A percentile compares a stretch with the other conserved stretches of the same genome.
phyloP scores from a whole-genome alignment of 2,113 vertebrate species.

The Corydoras maculifer region DNA sequence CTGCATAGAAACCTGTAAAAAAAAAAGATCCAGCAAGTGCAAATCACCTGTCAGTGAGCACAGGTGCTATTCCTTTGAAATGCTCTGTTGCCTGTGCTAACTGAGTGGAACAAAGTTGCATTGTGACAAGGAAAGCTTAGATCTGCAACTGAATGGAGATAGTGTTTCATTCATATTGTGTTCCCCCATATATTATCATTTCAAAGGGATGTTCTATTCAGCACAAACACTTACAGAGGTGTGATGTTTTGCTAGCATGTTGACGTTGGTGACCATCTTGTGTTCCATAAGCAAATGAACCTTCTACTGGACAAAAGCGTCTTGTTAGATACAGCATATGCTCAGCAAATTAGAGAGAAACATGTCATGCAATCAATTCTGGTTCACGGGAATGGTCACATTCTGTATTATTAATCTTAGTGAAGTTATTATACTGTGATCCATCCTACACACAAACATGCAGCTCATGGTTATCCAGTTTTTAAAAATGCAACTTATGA shows the following conservation, averaged over 20 bases:
- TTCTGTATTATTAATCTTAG: background rate
- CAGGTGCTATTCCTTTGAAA: conserved; percentile 21
- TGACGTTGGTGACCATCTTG: conserved; percentile 30
- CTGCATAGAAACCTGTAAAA: background rate
- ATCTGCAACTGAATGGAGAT: conserved; percentile 11
- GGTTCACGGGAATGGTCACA: background rate
- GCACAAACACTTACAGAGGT: conserved; percentile 8
- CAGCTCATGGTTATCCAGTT: background rate
- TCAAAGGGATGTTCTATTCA: conserved; percentile 26
- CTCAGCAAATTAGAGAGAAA: background rate
- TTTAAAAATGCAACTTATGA: too few species aligned
- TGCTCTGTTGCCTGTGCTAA: background rate
- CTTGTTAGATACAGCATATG: conserved; percentile 13
- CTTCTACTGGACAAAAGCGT: background rate
- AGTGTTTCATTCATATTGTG: conserved; percentile 11
- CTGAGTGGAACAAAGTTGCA: background rate
- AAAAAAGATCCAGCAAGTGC: background rate
- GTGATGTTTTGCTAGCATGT: conserved; percentile 24
- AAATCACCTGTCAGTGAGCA: conserved; percentile 32
- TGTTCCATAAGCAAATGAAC: background rate
- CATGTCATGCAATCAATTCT: background rate
- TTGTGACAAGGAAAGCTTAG: conserved; percentile 11
- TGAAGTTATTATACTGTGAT: background rate
- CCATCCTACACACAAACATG: background rate
- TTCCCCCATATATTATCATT: conserved; percentile 40